These are phyloP conservation scores for Hemicordylus capensis DNA, from an alignment of 2,113 vertebrate genomes.

Conservation along the genomic window DNA sequence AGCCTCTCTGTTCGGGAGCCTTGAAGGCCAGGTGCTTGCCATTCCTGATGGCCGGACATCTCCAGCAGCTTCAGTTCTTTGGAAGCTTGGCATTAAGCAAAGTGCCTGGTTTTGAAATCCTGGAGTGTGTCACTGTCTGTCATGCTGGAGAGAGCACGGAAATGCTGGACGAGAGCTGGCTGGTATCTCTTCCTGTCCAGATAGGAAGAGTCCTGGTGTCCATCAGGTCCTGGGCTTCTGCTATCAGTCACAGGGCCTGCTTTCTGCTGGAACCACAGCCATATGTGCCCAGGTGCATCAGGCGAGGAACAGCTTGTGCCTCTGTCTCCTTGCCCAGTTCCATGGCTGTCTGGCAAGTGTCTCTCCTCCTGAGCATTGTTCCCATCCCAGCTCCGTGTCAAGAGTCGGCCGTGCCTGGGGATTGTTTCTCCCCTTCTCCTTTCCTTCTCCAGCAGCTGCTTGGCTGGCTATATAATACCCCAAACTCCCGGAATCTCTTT, in stretches of 20 bases:
- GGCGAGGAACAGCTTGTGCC: not conserved
- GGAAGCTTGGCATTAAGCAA: not conserved
- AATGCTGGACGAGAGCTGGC: conserved; percentile 12
- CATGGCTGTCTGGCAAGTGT: not conserved
- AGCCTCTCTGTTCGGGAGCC: not conserved
- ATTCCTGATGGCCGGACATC: not conserved
- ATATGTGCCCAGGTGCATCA: not conserved
- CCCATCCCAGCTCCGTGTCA: not conserved
- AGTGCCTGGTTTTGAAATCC: not conserved
- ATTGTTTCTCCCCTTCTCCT: too few relatives aligned
- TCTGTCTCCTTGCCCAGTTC: too few relatives aligned
- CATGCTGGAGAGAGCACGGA: not conserved
- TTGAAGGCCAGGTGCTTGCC: not conserved
- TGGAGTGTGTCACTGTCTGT: not conserved
- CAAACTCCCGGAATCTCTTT: not conserved
- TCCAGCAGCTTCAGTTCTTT: not conserved
- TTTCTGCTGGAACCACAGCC: not conserved
- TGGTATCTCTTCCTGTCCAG: not conserved
- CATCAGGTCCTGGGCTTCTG: conserved; percentile 1
- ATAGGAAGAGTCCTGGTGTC: conserved; percentile 37
- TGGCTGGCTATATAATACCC: not conserved
- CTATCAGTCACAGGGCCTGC: not conserved
- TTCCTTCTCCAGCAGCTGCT: not conserved
- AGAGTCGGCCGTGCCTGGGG: not conserved
- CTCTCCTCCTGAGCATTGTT: not conserved